phyloP scores from a whole-genome alignment of 2,113 vertebrate species.

The Chloroceryle aenea region DNA sequence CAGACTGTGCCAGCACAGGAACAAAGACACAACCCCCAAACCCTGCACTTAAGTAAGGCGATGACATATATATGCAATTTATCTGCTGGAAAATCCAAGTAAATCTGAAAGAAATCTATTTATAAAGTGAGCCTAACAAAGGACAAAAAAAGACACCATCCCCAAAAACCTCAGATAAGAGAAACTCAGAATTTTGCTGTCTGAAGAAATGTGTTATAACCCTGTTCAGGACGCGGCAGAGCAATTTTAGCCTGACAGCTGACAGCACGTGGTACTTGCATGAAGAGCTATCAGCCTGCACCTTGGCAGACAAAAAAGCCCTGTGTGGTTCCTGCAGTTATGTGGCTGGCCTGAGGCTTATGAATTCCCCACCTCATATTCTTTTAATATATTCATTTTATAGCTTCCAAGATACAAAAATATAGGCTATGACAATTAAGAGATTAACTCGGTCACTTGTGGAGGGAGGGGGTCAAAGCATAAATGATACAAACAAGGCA shows the following conservation, averaged over 20 bases:
- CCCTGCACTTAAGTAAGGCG: neutral
- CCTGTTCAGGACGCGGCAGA: neutral
- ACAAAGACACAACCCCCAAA: neutral
- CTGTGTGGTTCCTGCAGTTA: neutral
- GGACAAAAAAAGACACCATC: neutral
- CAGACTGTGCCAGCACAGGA: neutral
- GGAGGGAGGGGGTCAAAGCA: neutral
- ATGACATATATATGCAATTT: neutral
- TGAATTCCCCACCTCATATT: neutral
- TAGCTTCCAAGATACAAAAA: neutral
- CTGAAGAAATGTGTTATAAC: neutral
- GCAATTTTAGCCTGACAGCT: neutral
- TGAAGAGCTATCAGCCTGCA: neutral
- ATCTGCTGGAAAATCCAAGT: neutral
- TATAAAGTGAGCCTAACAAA: neutral
- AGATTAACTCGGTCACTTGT: neutral
- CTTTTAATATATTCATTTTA: neutral
- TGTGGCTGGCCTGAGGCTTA: neutral
- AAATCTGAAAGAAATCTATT: neutral
- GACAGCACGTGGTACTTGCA: neutral
- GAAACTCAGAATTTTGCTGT: neutral
- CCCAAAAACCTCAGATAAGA: fast-evolving
- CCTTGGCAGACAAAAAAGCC: neutral
- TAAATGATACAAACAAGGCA: neutral
- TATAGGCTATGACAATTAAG: neutral